Evolutionary conservation across 2,888 invertebrate species (phyloP).

Genomic region (Plebejus argus): DNA sequence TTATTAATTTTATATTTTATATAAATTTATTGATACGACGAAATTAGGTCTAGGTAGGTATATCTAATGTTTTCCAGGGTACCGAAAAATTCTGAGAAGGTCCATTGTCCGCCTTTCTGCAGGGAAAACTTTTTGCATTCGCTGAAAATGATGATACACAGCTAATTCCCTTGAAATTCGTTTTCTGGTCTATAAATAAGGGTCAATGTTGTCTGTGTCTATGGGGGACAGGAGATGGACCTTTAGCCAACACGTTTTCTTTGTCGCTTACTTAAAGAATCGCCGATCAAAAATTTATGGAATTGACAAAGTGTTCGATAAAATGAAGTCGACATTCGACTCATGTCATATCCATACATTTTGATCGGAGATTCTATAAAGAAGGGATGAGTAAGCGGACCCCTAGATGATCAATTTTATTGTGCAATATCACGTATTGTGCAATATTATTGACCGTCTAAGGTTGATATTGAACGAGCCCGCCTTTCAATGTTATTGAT

Average conservation of each 20-base stretch:
- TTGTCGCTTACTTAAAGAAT: neutral
- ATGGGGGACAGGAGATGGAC: slow-evolving; percentile 11
- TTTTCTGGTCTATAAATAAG: neutral
- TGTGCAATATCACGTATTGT: no score
- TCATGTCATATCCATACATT: no score
- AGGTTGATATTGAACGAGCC: no score
- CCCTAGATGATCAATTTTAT: no score
- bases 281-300: neutral
- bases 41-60: neutral
- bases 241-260: neutral
- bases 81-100: neutral
- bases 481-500: no score
- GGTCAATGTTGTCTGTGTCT: slow-evolving; percentile 39
- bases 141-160: neutral
- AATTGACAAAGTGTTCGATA: no score
- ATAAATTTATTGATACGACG: no score
- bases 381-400: no score
- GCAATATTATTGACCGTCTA: no score
- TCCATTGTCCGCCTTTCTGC: neutral
- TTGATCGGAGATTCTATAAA: no score
- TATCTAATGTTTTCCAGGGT: neutral
- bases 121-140: neutral
- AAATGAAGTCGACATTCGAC: no score
- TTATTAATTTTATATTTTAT: no score
- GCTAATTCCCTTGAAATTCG: neutral